A percentile compares a stretch with the other conserved stretches of the same genome.
phyloP scores from a whole-genome alignment of 2,888 invertebrate genomes.

The Agrochola lota region DNA sequence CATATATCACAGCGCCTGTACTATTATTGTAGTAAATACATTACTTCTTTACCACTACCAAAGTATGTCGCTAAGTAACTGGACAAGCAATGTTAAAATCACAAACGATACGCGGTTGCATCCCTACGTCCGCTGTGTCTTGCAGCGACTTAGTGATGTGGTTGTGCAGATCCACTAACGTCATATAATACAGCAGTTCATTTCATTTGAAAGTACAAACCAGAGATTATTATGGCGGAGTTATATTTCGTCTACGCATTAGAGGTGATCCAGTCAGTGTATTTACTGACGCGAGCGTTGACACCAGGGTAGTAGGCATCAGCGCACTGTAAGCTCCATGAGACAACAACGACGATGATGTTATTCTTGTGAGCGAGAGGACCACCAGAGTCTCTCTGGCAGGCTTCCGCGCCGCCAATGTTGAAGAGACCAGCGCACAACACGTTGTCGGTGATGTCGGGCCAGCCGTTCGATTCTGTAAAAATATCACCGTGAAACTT shows the following conservation, averaged over 20 bases:
- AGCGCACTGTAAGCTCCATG: slow-evolving; percentile 72
- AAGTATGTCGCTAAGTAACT: too few relatives aligned
- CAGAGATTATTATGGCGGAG: slow-evolving; percentile 9
- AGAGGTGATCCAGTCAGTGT: slow-evolving; percentile 39
- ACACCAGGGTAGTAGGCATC: slow-evolving; percentile 72
- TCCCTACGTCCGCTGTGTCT: too few relatives aligned
- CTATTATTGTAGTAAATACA: too few relatives aligned
- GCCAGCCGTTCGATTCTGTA: too few relatives aligned
- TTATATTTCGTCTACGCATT: slow-evolving; percentile 33
- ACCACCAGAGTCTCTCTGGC: slow-evolving; percentile 80
- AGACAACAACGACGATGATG: slow-evolving; percentile 74
- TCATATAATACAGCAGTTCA: not conserved
- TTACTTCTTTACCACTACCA: too few relatives aligned
- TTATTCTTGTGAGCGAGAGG: slow-evolving; percentile 76
- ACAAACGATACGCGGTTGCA: too few relatives aligned
- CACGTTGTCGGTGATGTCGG: slow-evolving; percentile 78
- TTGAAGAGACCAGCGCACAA: slow-evolving; percentile 81
- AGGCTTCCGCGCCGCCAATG: slow-evolving; percentile 73
- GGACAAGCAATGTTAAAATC: too few relatives aligned
- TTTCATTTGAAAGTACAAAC: slow-evolving; percentile 8
- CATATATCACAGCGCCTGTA: too few relatives aligned
- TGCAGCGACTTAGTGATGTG: too few relatives aligned
- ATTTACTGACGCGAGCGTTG: slow-evolving; percentile 72
- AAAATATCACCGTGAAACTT: too few relatives aligned
- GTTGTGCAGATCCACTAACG: too few relatives aligned